These are phyloP conservation scores for Chironomus striatipennis DNA, from an alignment of 1,140 invertebrate genomes.

Conservation along the genomic window DNA sequence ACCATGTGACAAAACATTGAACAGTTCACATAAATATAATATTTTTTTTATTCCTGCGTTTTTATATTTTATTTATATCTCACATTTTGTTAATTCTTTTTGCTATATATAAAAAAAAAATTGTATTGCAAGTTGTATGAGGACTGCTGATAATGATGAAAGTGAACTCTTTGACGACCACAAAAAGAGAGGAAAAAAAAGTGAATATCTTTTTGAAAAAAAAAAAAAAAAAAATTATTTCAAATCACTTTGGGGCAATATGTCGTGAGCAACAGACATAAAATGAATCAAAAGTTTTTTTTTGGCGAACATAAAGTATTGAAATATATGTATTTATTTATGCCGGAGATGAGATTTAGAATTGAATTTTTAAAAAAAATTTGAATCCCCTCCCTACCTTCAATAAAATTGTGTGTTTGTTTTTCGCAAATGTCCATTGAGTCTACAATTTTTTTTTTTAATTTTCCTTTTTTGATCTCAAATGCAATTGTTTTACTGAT, in stretches of 20 bases:
- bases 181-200: neutral
- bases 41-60: too few relatives aligned
- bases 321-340: slow-evolving; percentile 6
- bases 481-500: too few relatives aligned
- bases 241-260: slow-evolving; percentile 20
- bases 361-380: slow-evolving; percentile 5
- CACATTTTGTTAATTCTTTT: neutral
- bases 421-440: too few relatives aligned
- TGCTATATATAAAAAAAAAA: too few relatives aligned
- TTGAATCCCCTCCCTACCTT: too few relatives aligned
- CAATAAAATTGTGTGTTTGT: too few relatives aligned
- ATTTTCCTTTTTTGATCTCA: too few relatives aligned
- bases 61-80: neutral
- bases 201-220: neutral
- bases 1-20: too few relatives aligned
- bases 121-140: neutral
- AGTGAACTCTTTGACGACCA: slow-evolving; percentile 12
- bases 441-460: too few relatives aligned
- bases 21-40: too few relatives aligned
- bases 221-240: neutral
- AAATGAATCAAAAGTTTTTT: neutral
- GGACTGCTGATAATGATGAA: neutral
- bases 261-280: slow-evolving; percentile 10
- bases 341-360: slow-evolving; percentile 19
- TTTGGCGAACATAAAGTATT: neutral